Evolutionary conservation across 2,797 vertebrate genomes (phyloP).

Genomic region (Erethizon dorsatum): DNA sequence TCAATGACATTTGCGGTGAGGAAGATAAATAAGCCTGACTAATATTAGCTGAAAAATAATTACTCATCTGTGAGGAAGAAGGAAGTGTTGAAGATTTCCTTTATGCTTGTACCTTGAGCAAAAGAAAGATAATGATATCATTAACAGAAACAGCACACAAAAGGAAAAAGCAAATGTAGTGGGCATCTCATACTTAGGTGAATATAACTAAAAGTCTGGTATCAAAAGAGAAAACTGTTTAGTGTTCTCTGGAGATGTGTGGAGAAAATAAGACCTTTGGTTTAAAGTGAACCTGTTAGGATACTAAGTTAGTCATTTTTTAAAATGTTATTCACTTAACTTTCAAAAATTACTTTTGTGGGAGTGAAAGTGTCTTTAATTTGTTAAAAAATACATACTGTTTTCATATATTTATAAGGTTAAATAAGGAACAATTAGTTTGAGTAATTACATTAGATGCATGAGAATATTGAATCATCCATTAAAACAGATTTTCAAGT

Average conservation of each 20-base stretch:
- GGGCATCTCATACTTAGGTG: neutral
- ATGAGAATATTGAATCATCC: neutral
- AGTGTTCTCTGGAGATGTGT: neutral
- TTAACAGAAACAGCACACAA: neutral
- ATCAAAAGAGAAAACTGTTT: neutral
- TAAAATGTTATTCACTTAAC: neutral
- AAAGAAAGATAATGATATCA: neutral
- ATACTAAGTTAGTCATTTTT: neutral
- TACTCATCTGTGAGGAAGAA: neutral
- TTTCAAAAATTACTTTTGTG: neutral
- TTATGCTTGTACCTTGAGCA: neutral
- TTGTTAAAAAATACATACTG: neutral
- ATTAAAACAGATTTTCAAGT: neutral
- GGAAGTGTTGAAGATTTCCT: neutral
- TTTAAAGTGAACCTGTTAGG: neutral
- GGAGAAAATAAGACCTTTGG: neutral
- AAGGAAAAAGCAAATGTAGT: neutral
- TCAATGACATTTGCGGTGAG: neutral
- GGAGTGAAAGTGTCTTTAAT: neutral
- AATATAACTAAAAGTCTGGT: neutral
- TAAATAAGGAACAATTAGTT: neutral
- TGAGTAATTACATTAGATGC: neutral
- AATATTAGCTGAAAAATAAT: neutral
- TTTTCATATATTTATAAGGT: neutral
- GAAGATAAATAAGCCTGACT: neutral